These are phyloP conservation scores for Alitta virens DNA, from an alignment of 2,888 invertebrate species.

Conservation along the genomic window DNA sequence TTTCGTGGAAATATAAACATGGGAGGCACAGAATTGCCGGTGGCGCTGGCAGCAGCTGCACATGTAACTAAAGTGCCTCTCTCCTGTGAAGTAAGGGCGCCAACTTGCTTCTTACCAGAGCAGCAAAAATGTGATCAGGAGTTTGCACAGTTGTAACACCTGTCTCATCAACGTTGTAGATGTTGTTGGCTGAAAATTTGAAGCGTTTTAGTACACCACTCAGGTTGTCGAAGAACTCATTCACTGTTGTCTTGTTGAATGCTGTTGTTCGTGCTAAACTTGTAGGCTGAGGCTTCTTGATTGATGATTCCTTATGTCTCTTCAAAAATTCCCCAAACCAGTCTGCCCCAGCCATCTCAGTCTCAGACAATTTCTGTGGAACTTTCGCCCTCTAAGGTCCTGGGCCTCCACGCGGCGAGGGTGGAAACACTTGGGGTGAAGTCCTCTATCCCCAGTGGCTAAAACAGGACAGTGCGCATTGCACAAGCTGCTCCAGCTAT, in stretches of 20 bases:
- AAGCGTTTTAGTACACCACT: conserved; percentile 31
- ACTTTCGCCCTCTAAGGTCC: too few relatives aligned
- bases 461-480: too few relatives aligned
- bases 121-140: conserved; percentile 12
- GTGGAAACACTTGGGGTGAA: too few relatives aligned
- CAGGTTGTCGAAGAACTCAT: conserved; percentile 20
- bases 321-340: conserved; percentile 26
- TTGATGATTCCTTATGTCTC: conserved; percentile 18
- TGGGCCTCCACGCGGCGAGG: too few relatives aligned
- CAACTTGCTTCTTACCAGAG: conserved; percentile 9
- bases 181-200: neutral
- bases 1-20: conserved; percentile 2
- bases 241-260: conserved; percentile 26
- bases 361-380: conserved; percentile 24
- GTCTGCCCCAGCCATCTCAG: conserved; percentile 26
- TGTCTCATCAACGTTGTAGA: conserved; percentile 14
- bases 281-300: conserved; percentile 28
- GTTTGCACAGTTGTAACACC: conserved; percentile 19
- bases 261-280: conserved; percentile 23
- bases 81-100: conserved; percentile 13
- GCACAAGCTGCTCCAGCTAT: too few relatives aligned
- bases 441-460: too few relatives aligned
- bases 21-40: conserved; percentile 13
- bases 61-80: conserved; percentile 13
- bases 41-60: conserved; percentile 1